Base-by-base conservation (phyloP, 2,113 vertebrate genomes). In the Penelope pileata region DNA sequence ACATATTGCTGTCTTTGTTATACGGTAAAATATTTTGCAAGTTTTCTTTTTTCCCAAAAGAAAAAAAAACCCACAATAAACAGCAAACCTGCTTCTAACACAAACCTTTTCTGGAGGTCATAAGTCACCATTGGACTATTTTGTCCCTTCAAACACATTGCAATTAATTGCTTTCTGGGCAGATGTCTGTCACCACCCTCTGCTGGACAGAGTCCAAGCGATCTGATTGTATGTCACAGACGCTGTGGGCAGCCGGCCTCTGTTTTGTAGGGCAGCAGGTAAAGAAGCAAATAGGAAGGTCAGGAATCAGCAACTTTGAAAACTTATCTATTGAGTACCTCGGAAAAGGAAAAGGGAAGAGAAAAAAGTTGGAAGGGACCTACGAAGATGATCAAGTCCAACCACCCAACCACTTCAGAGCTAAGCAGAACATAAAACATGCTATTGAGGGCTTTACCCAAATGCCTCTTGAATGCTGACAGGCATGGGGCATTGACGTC, bases 101-200 rank as follows among this genome's bases (percentile, higher is more conserved):
- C 7, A 91, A 54, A n/a, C 11, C 23, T 24, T 60, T 95, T 34
- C 56, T 64, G 58, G 82, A 58, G 68, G 43, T 74, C 54, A 56
- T 50, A 91, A 83, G 66, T 81, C 29, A 60, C 62, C 30, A 13
- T 2, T 51, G 69, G 76, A 68, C 82, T 90, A 54, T 72, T 93
- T 86, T 82, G 51, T 56, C 69, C 83, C 67, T 88, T 83, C 62
- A 93, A 90, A 79, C 60, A 62, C 58, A 32, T 68, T 30, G 30
- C 62, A 86, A 54, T 43, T 88, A 88, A 90, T 88, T 90, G 83
- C 76, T 83, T 80, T 91, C 91, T 22, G 91, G 86, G 81, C 83
- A 87, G 83, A 89, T 92, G 77, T 88, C 91, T 89, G 36, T 91
- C 79, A 93, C 62, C 19, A 36, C 62, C 53, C 72, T 91, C 60